Base-by-base conservation (phyloP, 23 tunicate species). In the Styela plicata region DNA sequence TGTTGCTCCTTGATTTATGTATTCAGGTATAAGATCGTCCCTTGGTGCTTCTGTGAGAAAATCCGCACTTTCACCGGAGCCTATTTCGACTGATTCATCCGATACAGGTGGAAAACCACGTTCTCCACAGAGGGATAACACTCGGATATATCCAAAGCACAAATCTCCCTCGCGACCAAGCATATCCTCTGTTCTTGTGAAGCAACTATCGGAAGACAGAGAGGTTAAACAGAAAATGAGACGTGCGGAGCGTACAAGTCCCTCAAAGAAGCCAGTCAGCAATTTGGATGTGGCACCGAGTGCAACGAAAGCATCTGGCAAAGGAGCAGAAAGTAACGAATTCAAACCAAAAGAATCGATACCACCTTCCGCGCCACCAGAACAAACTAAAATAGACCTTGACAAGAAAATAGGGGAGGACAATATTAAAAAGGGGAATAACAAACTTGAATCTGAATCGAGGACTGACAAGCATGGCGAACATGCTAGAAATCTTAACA, bases 101-200 rank as follows among this genome's bases (percentile, higher is more conserved):
- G 57, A 44, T 44, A 44, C 57, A 5, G 13, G 57, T 44, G 57
- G 57, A 13, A 44, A 44, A 44, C 57, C 7, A 44, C 57, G 57
- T 5, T 44, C 57, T 44, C 57, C 57, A 44, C 57, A 44, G 13
- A 44, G 13, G 13, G 57, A 44, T 44, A 44, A 44, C 13, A 13
- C 13, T 7, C 57, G 57, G 13, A 13, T 44, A 13, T 44, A 44
- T 44, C 57, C 57, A 13, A 67, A 73, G 27, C 24, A 33, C 57
- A 34, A 73, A 73, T 73, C 57, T 28, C 78, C 78, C 10, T 34
- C 78, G 18, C 30, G 78, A 0, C 78, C 78, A 24, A 73, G 78
- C 57, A 31, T 73, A 34, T 73, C 78, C 10, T 34, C 52, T 18
- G 78, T 35, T 34, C 78, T 73, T n/a, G 57, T 73, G 27, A 34